A percentile compares a stretch with the other conserved stretches of the same genome.
These are phyloP conservation scores for Callithrix jacchus DNA, from an alignment of 2,113 vertebrate species.

Conservation along the genomic window DNA sequence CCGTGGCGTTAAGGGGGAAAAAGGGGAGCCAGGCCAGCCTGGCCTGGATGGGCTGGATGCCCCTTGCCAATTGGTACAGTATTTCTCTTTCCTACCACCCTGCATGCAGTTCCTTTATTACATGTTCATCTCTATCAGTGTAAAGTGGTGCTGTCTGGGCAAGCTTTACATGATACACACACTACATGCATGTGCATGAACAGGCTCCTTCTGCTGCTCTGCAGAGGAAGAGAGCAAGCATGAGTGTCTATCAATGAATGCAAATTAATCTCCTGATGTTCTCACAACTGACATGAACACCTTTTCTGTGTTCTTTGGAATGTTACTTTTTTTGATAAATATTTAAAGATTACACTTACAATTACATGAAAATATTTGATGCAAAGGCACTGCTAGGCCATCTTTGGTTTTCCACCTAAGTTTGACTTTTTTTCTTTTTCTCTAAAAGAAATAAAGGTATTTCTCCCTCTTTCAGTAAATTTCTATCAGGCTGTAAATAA, in stretches of 20 bases:
- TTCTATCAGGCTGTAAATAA: conserved; percentile 23
- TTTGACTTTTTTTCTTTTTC: conserved; percentile 46
- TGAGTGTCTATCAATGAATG: background rate
- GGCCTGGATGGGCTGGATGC: conserved; percentile 99
- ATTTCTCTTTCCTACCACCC: conserved; percentile 96
- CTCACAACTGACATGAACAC: conserved; percentile 52
- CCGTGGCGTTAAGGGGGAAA: conserved; percentile 99
- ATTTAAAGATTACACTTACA: background rate
- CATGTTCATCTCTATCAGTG: conserved; percentile 77
- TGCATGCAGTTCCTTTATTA: conserved; percentile 90
- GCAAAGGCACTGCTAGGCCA: background rate
- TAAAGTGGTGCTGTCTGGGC: conserved; percentile 80
- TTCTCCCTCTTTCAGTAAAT: conserved; percentile 70
- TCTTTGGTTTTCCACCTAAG: conserved; percentile 56
- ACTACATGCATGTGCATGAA: conserved; percentile 85
- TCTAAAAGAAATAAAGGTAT: conserved; percentile 60
- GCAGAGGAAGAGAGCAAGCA: background rate
- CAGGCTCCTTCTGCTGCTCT: conserved; percentile 67
- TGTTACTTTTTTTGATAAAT: background rate
- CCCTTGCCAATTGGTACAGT: conserved; percentile 99
- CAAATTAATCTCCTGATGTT: conserved; percentile 67
- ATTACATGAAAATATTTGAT: background rate
- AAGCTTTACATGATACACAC: conserved; percentile 76
- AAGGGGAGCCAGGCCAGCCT: conserved; percentile 99
- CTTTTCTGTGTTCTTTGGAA: conserved; percentile 69